Base-by-base conservation (phyloP, 1,140 invertebrate species). In the Diprion similis region DNA sequence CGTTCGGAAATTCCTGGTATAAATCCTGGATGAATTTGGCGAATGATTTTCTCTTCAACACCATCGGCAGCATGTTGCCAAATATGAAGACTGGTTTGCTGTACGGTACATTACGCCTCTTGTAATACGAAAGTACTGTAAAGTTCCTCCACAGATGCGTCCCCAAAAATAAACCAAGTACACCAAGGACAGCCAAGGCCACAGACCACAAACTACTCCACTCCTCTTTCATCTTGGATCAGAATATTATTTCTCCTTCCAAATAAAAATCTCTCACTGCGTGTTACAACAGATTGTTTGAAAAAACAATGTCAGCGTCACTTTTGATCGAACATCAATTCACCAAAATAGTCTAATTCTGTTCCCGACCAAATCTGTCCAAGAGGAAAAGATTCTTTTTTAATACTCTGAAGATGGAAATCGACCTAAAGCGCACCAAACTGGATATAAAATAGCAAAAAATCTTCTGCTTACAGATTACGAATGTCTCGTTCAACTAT, bases 61-160 rank as follows among this genome's bases (percentile, higher is more conserved):
- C 64, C 1, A 71, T 24, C 10, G 68, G 46, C 46, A 0, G 37
- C 76, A 81, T 78, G 48, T 78, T 80, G 47, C 79, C 77, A 0
- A 82, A 64, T 19, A 81, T 66, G 46, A 78, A 78, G 1, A 77
- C 3, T 37, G 79, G 77, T 9, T 59, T 59, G 11, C 51, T 59
- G 51, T 59, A 59, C 51, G 51, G 51, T 9, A 59, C 51, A 59
- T 59, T 59, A 17, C 4, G 6, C 6, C n/a, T 59, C 51, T 59
- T 59, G n/a, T 15, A 59, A 9, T 59, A 11, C 11, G 4, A 15
- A 6, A 59, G 51, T 59, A 59, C 11, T 59, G 9, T 15, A 17
- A 59, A 59, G n/a, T 59, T 13, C 51, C n/a, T 59, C 51, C 51
- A 59, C 9, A 59, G n/a, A 59, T 15, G 51, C 7, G 51, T 59